phyloP scores from a whole-genome alignment of 2,888 invertebrate species.

The Lucinisca nassula region DNA sequence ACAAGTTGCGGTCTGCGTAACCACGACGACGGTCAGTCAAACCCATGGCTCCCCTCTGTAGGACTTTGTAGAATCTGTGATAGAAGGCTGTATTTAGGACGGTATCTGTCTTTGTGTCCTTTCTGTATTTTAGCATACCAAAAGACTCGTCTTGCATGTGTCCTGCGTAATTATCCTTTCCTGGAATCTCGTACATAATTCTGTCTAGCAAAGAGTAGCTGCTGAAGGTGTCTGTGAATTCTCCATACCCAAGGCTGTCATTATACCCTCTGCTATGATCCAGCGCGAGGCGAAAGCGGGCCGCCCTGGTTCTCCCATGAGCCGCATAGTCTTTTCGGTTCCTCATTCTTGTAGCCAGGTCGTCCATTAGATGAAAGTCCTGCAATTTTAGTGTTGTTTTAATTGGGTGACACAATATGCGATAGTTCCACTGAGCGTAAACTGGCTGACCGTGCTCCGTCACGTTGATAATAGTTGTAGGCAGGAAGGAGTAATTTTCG shows the following conservation, averaged over 20 bases:
- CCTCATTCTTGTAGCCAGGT: constrained; percentile 71
- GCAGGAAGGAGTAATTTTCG: constrained; percentile 82
- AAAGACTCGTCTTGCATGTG: constrained; percentile 50
- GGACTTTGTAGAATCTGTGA: constrained; percentile 53
- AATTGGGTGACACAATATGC: constrained; percentile 77
- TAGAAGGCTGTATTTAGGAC: constrained; percentile 60
- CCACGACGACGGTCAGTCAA: constrained; percentile 59
- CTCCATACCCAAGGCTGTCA: constrained; percentile 21
- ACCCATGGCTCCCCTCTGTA: constrained; percentile 58
- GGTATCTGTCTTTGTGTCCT: constrained; percentile 43
- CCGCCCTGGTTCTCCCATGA: constrained; percentile 43
- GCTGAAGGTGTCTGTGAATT: neutral
- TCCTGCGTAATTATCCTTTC: constrained; percentile 61
- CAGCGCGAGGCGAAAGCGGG: constrained; percentile 57
- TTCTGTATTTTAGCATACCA: constrained; percentile 43
- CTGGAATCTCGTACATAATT: constrained; percentile 65
- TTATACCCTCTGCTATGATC: constrained; percentile 6
- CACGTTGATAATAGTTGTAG: constrained; percentile 73
- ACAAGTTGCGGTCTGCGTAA: constrained; percentile 67
- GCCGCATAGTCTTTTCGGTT: constrained; percentile 39
- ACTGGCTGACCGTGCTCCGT: constrained; percentile 62
- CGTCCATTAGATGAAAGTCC: constrained; percentile 74
- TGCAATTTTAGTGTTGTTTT: constrained; percentile 67
- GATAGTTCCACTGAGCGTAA: constrained; percentile 81
- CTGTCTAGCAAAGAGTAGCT: constrained; percentile 39